Percentiles rank a stretch among this genome's conserved stretches.
Evolutionary conservation across 2,888 invertebrate genomes (phyloP).

Genomic region (Mimas tiliae): DNA sequence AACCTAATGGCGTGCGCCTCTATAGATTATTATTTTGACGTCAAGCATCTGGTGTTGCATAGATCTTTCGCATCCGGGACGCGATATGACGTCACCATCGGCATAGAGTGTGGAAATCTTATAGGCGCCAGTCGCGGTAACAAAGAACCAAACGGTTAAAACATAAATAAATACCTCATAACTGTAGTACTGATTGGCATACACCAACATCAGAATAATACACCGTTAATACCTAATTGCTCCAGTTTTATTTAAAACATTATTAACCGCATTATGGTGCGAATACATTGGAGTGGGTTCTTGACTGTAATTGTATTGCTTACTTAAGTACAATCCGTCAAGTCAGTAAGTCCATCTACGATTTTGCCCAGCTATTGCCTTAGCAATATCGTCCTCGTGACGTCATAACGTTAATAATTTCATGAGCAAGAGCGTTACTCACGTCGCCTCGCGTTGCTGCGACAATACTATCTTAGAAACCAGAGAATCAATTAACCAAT

Average conservation of each 20-base stretch:
- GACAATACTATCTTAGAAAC: slow-evolving; percentile 24
- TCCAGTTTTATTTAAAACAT: not conserved
- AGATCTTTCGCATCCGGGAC: slow-evolving; percentile 48
- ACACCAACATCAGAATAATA: not conserved
- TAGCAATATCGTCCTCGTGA: slow-evolving; percentile 34
- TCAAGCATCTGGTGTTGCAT: slow-evolving; percentile 38
- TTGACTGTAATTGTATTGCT: too few species aligned
- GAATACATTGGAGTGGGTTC: too few species aligned
- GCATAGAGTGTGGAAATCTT: slow-evolving; percentile 34
- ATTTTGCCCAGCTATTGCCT: slow-evolving; percentile 40
- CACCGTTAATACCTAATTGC: not conserved
- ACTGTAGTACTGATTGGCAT: not conserved
- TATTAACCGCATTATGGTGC: too few species aligned
- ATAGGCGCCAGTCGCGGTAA: slow-evolving; percentile 30
- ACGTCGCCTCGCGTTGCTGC: slow-evolving; percentile 34
- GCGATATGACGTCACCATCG: slow-evolving; percentile 44
- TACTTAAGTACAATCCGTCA: not conserved
- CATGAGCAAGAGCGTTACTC: slow-evolving; percentile 33
- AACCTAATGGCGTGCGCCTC: slow-evolving; percentile 22
- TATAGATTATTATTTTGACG: slow-evolving; percentile 36
- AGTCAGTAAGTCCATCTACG: slow-evolving; percentile 32
- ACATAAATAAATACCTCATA: slow-evolving; percentile 30
- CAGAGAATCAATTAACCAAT: slow-evolving; percentile 29
- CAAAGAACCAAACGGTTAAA: slow-evolving; percentile 27
- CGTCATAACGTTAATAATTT: slow-evolving; percentile 35